These are phyloP conservation scores for Pygmarrhopalites habei DNA, from an alignment of 1,140 invertebrate species.

Conservation along the genomic window DNA sequence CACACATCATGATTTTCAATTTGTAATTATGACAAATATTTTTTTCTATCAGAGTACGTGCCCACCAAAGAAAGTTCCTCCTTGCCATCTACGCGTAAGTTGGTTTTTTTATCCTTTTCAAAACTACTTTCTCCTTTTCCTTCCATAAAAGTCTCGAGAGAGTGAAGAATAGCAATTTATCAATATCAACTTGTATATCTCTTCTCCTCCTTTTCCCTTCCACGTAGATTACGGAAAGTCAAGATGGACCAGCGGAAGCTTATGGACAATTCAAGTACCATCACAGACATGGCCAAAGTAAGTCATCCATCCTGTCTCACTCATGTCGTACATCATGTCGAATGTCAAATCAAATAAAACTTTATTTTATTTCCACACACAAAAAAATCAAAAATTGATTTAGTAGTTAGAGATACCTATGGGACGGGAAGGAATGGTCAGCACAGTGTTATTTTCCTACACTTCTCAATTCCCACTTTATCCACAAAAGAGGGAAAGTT, in stretches of 20 bases:
- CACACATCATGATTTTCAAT: no score
- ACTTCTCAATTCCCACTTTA: no score
- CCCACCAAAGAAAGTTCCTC: constrained; percentile 98
- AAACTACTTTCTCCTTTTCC: no score
- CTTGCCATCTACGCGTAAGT: constrained; percentile 99
- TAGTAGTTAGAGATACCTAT: no score
- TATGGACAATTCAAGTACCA: constrained; percentile 97
- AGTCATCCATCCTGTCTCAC: constrained; percentile 40
- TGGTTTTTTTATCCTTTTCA: constrained; percentile 13
- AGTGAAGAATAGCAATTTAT: no score
- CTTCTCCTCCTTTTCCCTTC: constrained; percentile 37
- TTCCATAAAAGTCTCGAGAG: no score
- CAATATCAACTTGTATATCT: no score
- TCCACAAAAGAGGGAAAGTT: no score
- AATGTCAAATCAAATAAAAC: no score
- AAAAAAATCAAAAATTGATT: neutral
- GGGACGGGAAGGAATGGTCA: no score
- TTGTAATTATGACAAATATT: no score
- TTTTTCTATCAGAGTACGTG: constrained; percentile 82
- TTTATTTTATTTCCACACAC: neutral
- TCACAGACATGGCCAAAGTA: constrained; percentile 99
- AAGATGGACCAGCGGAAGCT: constrained; percentile 99
- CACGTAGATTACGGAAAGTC: constrained; percentile 84
- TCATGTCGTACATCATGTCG: neutral
- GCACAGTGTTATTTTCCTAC: no score